Base-by-base conservation (phyloP, 2,888 invertebrate species). In the Hydropsyche betteni region DNA sequence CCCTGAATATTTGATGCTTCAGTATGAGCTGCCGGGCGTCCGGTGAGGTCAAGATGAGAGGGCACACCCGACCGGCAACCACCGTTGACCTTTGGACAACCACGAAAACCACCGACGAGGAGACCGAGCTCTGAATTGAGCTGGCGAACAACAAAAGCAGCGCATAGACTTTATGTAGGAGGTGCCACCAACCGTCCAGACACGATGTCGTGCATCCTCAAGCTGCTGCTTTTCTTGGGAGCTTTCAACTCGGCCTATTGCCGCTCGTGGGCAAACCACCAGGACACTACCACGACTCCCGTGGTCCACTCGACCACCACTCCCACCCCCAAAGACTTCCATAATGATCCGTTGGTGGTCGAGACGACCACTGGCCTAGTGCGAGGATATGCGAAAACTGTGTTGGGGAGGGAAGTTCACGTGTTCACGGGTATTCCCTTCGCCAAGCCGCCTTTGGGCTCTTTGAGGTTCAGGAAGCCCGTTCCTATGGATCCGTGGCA, bases 351-450 rank as follows among this genome's bases (percentile, higher is more conserved):
- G 0, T 87, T 95, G 78, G 91, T 95, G 74, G 94, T 96, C 68
- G 92, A 94, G 84, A 96, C 95, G 34, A 92, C 91, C 80, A 93
- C 91, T 81, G 96, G 96, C 0, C 89, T 92, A 77, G 91, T 96
- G 75, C 91, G 94, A 79, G 96, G 96, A 33, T 91, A 91, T 81
- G 91, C 93, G 16, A 92, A 93, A 82, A 92, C 92, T 79, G 93
- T 96, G 80, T 88, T 95, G 85, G 92, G 95, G 72, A 90, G 94
- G 74, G 92, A 97, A 84, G 93, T 96, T 44, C 95, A 95, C 83
- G 92, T 94, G 73, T 97, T 94, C 82, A 92, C 93, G 72, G 96
- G 96, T 4, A 94, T 97, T 79, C 97, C 97, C 14, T 97, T 95
- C 83, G 97, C 96, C 6, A 94, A 95, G 83, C 94, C 96, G 2